phyloP scores from a whole-genome alignment of 2,113 vertebrate genomes.

The Rhinopomastus cyanomelas region DNA sequence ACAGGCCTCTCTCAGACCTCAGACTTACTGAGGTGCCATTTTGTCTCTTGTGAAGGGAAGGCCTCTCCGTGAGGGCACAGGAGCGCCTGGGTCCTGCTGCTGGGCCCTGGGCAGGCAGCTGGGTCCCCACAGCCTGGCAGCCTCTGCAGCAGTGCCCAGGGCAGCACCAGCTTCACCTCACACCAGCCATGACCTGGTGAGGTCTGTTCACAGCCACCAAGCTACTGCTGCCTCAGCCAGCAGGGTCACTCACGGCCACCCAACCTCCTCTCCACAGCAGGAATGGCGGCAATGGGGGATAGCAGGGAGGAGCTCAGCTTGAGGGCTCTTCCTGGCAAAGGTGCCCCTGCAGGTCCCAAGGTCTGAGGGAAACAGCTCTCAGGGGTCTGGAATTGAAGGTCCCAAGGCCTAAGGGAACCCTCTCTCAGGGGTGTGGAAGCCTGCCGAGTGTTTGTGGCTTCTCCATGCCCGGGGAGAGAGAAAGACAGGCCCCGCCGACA shows the following conservation, averaged over 20 bases:
- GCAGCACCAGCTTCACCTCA: neutral
- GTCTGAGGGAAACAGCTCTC: too few relatives aligned
- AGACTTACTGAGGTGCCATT: too few relatives aligned
- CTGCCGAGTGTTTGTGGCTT: neutral
- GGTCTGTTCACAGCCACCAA: neutral
- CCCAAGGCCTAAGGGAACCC: neutral
- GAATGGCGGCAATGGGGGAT: too few relatives aligned
- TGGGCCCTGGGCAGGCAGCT: neutral
- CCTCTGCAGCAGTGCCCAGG: fast-evolving
- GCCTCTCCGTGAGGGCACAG: neutral
- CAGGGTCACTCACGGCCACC: fast-evolving
- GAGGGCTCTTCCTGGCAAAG: too few relatives aligned
- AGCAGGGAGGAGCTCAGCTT: neutral
- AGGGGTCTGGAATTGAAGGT: too few relatives aligned
- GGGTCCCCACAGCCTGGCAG: fast-evolving
- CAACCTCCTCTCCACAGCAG: neutral
- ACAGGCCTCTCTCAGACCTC: neutral
- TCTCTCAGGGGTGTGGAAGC: fast-evolving
- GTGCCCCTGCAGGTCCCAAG: too few relatives aligned
- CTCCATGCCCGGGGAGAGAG: fast-evolving
- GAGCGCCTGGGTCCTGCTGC: fast-evolving
- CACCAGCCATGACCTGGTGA: fast-evolving
- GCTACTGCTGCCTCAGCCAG: fast-evolving
- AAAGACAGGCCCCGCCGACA: neutral
- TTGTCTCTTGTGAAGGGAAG: neutral